Evolutionary conservation across 1,140 invertebrate genomes (phyloP).

Genomic region (Pseudobourletiella spinata): DNA sequence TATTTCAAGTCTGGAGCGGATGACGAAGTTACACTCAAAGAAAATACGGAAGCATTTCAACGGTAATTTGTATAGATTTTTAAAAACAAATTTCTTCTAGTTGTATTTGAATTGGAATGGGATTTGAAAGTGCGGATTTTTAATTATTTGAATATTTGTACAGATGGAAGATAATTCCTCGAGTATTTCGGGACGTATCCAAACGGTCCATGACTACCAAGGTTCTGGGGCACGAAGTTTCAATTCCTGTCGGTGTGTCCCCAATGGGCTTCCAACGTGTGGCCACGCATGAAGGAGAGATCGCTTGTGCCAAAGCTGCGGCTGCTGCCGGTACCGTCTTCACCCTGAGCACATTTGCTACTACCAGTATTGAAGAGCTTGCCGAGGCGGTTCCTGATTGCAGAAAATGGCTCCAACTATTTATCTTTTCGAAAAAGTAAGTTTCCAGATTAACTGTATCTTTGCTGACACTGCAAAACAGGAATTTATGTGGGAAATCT

Average conservation of each 20-base stretch:
- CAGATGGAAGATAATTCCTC: constrained; percentile 67
- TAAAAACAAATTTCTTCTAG: background rate
- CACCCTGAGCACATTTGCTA: constrained; percentile 47
- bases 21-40: constrained; percentile 7
- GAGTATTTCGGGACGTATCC: constrained; percentile 66
- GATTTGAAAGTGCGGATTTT: background rate
- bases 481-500: no score
- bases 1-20: constrained; percentile 6
- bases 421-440: constrained; percentile 46
- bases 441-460: background rate
- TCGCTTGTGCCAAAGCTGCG: constrained; percentile 61
- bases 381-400: constrained; percentile 40
- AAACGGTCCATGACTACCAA: constrained; percentile 52
- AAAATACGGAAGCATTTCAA: constrained; percentile 1
- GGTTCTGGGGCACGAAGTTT: constrained; percentile 57
- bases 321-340: constrained; percentile 41
- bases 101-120: background rate
- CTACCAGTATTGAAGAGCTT: constrained; percentile 46
- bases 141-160: no score
- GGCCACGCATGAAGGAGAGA: constrained; percentile 83
- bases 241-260: constrained; percentile 75
- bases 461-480: no score
- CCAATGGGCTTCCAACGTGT: constrained; percentile 88
- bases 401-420: constrained; percentile 45
- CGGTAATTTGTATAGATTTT: background rate